These are phyloP conservation scores for Dolichomitus sp. DNA, from an alignment of 2,888 invertebrate genomes.

Conservation along the genomic window DNA sequence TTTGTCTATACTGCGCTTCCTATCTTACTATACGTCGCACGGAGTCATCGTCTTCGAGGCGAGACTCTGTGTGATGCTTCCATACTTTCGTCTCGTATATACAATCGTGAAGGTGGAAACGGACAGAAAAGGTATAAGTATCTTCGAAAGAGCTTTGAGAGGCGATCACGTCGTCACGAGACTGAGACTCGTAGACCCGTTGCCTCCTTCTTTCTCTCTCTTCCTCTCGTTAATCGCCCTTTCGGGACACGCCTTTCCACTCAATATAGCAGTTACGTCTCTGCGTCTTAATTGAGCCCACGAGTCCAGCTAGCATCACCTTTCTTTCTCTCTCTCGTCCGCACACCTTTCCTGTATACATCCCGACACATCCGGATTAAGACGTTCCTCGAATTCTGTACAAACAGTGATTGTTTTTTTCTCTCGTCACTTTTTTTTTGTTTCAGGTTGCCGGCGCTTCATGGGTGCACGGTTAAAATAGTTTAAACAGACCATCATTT, in stretches of 20 bases:
- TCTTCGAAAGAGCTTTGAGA: not conserved
- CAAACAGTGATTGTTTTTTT: slow-evolving; percentile 34
- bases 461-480: slow-evolving; percentile 10
- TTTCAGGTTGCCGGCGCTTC: not conserved
- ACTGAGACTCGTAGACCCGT: slow-evolving; percentile 6
- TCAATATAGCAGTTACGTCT: slow-evolving; percentile 62
- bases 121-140: not conserved
- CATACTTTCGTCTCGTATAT: not conserved
- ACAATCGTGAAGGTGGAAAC: slow-evolving; percentile 24
- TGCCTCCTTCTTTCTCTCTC: not conserved
- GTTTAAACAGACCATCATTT: slow-evolving; percentile 26
- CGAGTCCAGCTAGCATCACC: slow-evolving; percentile 52
- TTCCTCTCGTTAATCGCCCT: slow-evolving; percentile 66
- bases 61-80: slow-evolving; percentile 36
- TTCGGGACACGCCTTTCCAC: slow-evolving; percentile 67
- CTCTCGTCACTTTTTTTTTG: not conserved
- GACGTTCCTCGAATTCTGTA: slow-evolving; percentile 32
- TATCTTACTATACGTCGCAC: slow-evolving; percentile 10
- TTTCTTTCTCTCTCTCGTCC: slow-evolving; percentile 20
- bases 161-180: slow-evolving; percentile 20
- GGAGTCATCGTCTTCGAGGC: slow-evolving; percentile 29
- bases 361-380: slow-evolving; percentile 44
- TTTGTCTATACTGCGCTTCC: not conserved
- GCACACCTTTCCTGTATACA: slow-evolving; percentile 15
- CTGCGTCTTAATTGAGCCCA: slow-evolving; percentile 60